These are phyloP conservation scores for Brachyrhaphis roseni DNA, from an alignment of 2,797 vertebrate genomes.

Conservation along the genomic window DNA sequence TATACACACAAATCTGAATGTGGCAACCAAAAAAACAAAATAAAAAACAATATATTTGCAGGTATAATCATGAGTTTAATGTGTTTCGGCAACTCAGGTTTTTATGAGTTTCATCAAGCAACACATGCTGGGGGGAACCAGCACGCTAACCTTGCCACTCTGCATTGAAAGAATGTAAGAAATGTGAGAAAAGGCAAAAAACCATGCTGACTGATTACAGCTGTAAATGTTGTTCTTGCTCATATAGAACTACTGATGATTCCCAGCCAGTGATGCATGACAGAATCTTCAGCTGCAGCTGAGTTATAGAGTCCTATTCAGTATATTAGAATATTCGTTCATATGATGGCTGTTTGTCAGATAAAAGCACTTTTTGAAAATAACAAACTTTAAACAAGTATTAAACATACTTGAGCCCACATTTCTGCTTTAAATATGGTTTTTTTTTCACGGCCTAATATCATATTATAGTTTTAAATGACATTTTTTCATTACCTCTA, in stretches of 20 bases:
- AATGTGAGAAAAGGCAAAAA: neutral
- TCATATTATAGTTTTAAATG: too few species aligned
- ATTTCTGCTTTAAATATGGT: too few species aligned
- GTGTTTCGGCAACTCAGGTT: neutral
- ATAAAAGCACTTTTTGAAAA: too few species aligned
- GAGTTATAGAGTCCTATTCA: neutral
- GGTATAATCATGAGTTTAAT: neutral
- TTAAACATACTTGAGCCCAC: too few species aligned
- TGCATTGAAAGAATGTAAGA: neutral
- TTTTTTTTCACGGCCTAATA: too few species aligned
- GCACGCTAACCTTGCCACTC: neutral
- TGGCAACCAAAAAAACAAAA: too few species aligned
- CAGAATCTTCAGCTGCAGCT: neutral
- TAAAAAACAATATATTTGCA: neutral
- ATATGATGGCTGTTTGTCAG: too few species aligned
- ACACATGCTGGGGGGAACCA: neutral
- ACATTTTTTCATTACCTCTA: too few species aligned
- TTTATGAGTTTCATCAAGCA: neutral
- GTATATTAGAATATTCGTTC: too few species aligned
- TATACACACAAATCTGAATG: neutral
- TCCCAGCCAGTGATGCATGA: neutral
- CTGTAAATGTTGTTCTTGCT: neutral
- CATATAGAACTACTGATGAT: neutral
- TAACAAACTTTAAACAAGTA: too few species aligned
- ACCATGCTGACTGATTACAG: neutral